These are phyloP conservation scores for Cydia pomonella DNA, from an alignment of 1,140 invertebrate genomes.

Conservation along the genomic window DNA sequence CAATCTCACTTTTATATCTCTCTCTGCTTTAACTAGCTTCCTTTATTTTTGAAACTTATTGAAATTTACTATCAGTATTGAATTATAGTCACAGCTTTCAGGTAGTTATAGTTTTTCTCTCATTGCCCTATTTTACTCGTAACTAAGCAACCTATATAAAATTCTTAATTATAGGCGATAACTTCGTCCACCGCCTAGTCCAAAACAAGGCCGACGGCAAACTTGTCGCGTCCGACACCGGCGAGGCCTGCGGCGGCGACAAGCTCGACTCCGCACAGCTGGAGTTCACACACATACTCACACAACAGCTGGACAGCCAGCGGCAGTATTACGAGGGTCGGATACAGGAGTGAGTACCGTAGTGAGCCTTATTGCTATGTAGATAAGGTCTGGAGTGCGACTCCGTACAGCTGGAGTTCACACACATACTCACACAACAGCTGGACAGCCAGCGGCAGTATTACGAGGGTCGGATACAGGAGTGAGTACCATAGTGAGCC, in stretches of 20 bases:
- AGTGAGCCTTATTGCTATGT: too few species aligned
- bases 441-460: conserved; percentile 96
- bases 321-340: conserved; percentile 94
- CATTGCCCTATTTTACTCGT: too few species aligned
- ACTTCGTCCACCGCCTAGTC: conserved; percentile 97
- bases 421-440: conserved; percentile 97
- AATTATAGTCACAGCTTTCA: too few species aligned
- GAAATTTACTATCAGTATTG: too few species aligned
- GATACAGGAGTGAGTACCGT: not conserved
- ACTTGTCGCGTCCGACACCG: conserved; percentile 90
- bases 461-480: conserved; percentile 88
- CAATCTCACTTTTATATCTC: not conserved
- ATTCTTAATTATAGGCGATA: too few species aligned
- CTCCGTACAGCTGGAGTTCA: conserved; percentile 96
- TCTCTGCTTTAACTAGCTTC: too few species aligned
- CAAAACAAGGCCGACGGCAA: conserved; percentile 99
- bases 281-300: conserved; percentile 98
- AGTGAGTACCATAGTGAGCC: not conserved
- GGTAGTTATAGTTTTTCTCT: too few species aligned
- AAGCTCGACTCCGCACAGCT: conserved; percentile 96
- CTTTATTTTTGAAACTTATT: too few species aligned
- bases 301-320: conserved; percentile 97
- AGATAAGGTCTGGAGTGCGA: too few species aligned
- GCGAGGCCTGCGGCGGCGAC: conserved; percentile 87
- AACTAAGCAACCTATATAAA: too few species aligned